Base-by-base conservation (phyloP, 2,888 invertebrate genomes). In the Cantharis nigra region DNA sequence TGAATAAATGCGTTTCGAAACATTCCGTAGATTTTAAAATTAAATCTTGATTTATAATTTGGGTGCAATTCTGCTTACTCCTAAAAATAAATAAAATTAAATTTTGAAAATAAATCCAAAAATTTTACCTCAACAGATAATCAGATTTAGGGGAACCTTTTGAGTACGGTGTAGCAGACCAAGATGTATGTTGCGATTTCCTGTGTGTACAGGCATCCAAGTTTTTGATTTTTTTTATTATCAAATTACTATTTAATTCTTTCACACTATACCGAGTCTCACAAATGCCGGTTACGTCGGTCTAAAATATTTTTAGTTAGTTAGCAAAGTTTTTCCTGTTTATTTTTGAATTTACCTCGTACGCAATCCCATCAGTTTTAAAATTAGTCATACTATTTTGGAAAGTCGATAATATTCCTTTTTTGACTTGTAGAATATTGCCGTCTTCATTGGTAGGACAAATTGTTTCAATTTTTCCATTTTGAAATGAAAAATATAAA, bases 391-490 rank as follows among this genome's bases (percentile, higher is more conserved):
- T 72, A 65, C 76, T 81, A 63, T 82, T 83, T 75, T 83, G 83
- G 72, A 83, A 83, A 9, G 79, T 74, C 0, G 82, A 81, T 30
- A 83, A 77, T 18, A 83, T 81, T 5, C 70, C 82, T 62, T 79
- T 80, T 79, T 83, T 83, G 10, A 83, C 74, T 30, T 83, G 76
- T 14, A 83, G 65, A 63, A 81, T 73, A n/a, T 78, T 77, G 65
- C 63, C 13, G 64, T 79, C 80, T 16, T 80, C 76, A 16, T 72
- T 74, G 18, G 75, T 71, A 1, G 80, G 74, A 65, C 83, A 83
- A n/a, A 83, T 69, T 20, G 80, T 82, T 20, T 81, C 81, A 49
- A 83, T 82, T 77, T 79, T 78, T 14, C 83, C 83, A 70, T 81
- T 79, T 72, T 81, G 80, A 70, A 79, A 82, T 4, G 83, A 81